Evolutionary conservation across 2,797 vertebrate genomes (phyloP), one percentile per base, ranked within the genome.

Genomic region (Girardinus metallicus): DNA sequence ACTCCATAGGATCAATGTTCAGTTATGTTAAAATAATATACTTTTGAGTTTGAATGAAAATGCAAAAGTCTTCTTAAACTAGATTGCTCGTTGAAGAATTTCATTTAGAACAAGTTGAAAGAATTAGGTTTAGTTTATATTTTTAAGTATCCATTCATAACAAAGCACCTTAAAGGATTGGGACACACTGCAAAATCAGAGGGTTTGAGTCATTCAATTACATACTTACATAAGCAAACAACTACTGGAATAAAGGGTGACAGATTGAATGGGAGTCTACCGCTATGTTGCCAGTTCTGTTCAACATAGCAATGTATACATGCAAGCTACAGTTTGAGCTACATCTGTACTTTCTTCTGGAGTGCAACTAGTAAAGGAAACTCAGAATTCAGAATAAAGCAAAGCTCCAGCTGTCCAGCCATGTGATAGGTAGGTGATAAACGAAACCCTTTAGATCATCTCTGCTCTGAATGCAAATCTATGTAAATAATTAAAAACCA

Each of bases 371-470:
- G 21, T 80, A 16, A 41, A 62, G 62, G 39, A 83, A 71, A 44
- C 7, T 3, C 53, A 43, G 6, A 43, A 82, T 62, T 76, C 44
- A 73, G 57, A 84, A 74, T 43, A 51, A 84, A 86, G 73, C 55
- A 78, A 83, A 86, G 72, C 29, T 78, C 49, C 83, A 84, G 73
- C 81, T 88, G 80, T 64, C 57, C 36, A 41, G 75, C 55, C 77
- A 88, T 72, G 74, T 83, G 77, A 83, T n/a, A 72, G 7, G 64
- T 77, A 9, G 66, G 13, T 41, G 62, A 80, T 80, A n/a, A 85
- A 78, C 76, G 80, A 80, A 72, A 15, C 73, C 68, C 26, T 64
- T 77, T 47, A 80, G 46, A 83, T 34, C 77, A 31, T 15, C 12
- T 46, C 31, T 29, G 51, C n/a, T 55, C 29, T 44, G 34, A 77